phyloP scores from a whole-genome alignment of 2,797 vertebrate species.

The Vultur gryphus region DNA sequence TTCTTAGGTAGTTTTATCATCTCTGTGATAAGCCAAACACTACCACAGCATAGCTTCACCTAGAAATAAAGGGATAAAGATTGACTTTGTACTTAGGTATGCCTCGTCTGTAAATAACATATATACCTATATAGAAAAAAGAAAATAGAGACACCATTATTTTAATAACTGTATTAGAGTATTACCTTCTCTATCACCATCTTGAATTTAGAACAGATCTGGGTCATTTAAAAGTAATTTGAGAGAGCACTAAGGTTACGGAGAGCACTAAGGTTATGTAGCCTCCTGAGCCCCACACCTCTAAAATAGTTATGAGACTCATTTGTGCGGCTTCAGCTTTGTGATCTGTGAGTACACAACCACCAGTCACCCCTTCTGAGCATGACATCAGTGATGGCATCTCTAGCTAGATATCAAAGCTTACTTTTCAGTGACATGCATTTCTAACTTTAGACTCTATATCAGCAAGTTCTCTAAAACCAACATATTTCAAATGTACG shows the following conservation, averaged over 20 bases:
- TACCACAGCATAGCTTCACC: neutral
- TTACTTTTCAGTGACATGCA: constrained; percentile 17
- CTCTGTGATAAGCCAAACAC: neutral
- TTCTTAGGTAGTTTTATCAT: neutral
- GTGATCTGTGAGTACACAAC: neutral
- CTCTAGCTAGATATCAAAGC: constrained; percentile 13
- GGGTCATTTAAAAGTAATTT: neutral
- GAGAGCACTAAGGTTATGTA: neutral
- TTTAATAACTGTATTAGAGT: neutral
- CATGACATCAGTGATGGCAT: neutral
- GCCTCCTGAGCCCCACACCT: neutral
- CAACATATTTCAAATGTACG: neutral
- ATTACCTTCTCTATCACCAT: neutral
- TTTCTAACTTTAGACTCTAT: constrained; percentile 36
- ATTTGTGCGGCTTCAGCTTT: neutral
- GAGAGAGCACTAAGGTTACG: neutral
- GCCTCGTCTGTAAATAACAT: neutral
- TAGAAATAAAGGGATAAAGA: neutral
- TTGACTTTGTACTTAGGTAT: neutral
- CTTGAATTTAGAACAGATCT: neutral
- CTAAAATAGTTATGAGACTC: neutral
- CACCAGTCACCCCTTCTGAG: neutral
- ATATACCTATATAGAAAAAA: neutral
- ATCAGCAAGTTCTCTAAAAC: constrained; percentile 34
- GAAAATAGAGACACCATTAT: neutral